Base-by-base conservation (phyloP, 2,113 vertebrate genomes). In the Danionella cerebrum region DNA sequence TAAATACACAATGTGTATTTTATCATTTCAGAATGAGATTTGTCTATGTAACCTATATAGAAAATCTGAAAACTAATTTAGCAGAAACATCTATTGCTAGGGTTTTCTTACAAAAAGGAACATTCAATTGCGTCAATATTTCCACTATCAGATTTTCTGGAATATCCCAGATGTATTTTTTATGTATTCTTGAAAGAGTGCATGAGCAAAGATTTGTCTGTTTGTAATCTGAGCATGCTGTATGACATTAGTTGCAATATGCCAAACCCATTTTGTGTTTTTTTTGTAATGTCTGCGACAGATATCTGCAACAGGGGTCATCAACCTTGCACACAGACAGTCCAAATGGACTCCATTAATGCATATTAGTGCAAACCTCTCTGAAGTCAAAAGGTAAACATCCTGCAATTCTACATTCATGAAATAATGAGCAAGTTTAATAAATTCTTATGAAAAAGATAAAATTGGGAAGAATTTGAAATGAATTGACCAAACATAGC, bases 301-400 rank as follows among this genome's bases (percentile, higher is more conserved):
- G 71, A 65, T 84, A 10, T 59, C 80, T 0, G 85, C 82, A 33
- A 41, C 22, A 6, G 60, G 76, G 0, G 44, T 67, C 2, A 8
- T 89, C 51, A 74, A 85, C 72, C 81, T 90, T 6, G 82, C 84
- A 22, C 70, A 76, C 58, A 84, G 31, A 82, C 79, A 71, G 71
- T 22, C 78, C 39, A 39, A 67, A 38, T 86, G 82, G 84, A 77
- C 51, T 48, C 88, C 89, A 1, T 45, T 85, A 67, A 70, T 84
- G 48, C 65, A 82, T 38, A 78, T 73, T 13, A 41, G 22, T 12
- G 76, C 77, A 19, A 87, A 88, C 79, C 57, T 90, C 55, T 79
- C 69, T 27, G 72, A 84, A 4, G 72, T 86, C 69, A 41, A 1
- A 25, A 84, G 79, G 86, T 86, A 60, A n/a, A n/a, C n/a, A n/a